Evolutionary conservation across 1,140 invertebrate species (phyloP), one percentile per base, ranked within the genome.

Genomic region (Anthonomus grandis): DNA sequence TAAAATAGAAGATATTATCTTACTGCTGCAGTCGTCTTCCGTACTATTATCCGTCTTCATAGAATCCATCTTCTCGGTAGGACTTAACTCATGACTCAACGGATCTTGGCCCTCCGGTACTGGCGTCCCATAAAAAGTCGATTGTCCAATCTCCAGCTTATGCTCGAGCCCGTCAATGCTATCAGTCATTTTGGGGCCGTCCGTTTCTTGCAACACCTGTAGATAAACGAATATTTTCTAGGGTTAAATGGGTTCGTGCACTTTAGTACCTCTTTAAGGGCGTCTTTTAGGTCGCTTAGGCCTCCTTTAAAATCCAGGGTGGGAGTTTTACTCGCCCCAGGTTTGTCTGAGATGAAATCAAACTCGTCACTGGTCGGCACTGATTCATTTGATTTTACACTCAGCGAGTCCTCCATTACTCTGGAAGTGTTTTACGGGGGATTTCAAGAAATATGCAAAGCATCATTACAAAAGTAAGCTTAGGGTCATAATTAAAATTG

Each of bases 321-420:
- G 23, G 89, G 89, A 31, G 78, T 78, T 55, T 79, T 75, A 15
- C 71, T 74, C 10, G 60, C 71, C 77, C 81, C 64, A 76, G 82
- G 69, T 76, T 81, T 63, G 75, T 82, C 61, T 69, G 79, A 23
- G 77, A 92, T 82, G 72, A 91, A 86, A 76, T 91, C 89, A 76
- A 89, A 92, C 70, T 91, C 90, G 57, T 91, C 89, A 70, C 86
- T 89, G 31, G 86, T 89, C 45, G 86, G 83, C 68, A 86, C 77
- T 59, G 89, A 91, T 78, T 91, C 89, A 73, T 85, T 84, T 54
- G 88, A 91, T 79, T 86, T 85, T 46, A 85, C 81, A 72, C 86
- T 87, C 64, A 83, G 73, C 76, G 83, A 85, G 81, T 87, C 86
- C 81, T 88, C 86, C 86, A 89, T 89, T 77, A 57, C 50, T n/a